phyloP scores from a whole-genome alignment of 2,888 invertebrate species.

The Dryobotodes eremita region DNA sequence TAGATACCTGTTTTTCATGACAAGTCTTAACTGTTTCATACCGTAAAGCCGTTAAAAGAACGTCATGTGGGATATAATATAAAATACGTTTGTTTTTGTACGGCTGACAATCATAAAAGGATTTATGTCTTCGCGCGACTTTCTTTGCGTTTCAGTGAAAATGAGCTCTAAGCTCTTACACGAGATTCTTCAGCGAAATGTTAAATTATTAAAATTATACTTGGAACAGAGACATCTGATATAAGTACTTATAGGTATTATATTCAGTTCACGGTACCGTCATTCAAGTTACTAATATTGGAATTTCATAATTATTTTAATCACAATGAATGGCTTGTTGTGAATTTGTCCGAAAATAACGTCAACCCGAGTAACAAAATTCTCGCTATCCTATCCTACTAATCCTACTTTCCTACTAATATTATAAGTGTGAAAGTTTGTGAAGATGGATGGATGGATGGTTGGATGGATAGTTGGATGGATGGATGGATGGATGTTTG shows the following conservation, averaged over 20 bases:
- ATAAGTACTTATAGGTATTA: background rate
- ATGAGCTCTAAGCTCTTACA: conserved; percentile 3
- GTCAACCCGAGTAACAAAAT: background rate
- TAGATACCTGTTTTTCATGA: conserved; percentile 28
- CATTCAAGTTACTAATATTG: background rate
- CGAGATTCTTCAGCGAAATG: conserved; percentile 5
- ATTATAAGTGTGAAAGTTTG: too few species aligned
- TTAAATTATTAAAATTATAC: background rate
- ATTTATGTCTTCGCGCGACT: conserved; percentile 28
- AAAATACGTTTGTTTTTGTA: conserved; percentile 24
- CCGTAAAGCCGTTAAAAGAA: conserved; percentile 30
- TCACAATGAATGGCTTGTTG: background rate
- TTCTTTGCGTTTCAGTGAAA: conserved; percentile 11
- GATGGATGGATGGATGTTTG: too few species aligned
- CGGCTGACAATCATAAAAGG: conserved; percentile 33
- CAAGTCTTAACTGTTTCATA: conserved; percentile 35
- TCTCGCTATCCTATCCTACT: too few species aligned
- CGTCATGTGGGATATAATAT: conserved; percentile 19
- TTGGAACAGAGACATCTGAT: background rate
- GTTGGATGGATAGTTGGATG: too few species aligned
- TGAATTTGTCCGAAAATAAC: background rate
- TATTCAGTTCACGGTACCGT: background rate
- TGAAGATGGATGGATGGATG: too few species aligned
- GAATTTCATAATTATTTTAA: background rate
- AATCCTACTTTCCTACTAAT: too few species aligned